Base-by-base conservation (phyloP, 1,140 invertebrate species). In the Macrosteles quadrilineatus region DNA sequence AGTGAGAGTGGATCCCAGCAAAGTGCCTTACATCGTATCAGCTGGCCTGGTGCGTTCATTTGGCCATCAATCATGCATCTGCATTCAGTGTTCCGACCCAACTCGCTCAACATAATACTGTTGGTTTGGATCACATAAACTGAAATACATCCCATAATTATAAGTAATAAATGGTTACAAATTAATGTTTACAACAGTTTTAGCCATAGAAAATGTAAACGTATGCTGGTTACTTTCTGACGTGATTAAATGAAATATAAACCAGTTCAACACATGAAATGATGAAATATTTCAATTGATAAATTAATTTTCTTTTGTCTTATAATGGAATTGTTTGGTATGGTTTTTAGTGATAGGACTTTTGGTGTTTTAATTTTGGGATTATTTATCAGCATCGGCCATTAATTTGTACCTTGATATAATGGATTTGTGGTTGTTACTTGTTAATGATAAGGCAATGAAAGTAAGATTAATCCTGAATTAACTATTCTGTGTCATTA, bases 191-290 rank as follows among this genome's bases (percentile, higher is more conserved):
- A 11, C 14, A 50, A 50, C 6, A 9, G 21, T 50, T 50, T 11
- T 50, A 50, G 47, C n/a, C 47, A 19, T 50, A 50, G 47, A 6
- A 6, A 19, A 50, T 17, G 3, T 17, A 9, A 19, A 50, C 4
- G 47, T 50, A 21, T 50, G 4, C 21, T 50, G 4, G 47, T 50
- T 50, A 50, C 4, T 21, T 50, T 50, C 47, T 21, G 21, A 50
- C 47, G 4, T 50, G 21, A 50, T 21, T 9, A 40, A 9, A 50
- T 21, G n/a, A 50, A 50, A 50, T 50, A 50, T 50, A 50, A 50
- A 50, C 27, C 55, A 59, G 55, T 59, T 59, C 55, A 59, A 59
- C 23, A 29, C 21, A 59, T 59, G 55, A 59, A 59, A 59, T 59
- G 55, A 59, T 59, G 55, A 59, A 59, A 59, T 30, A 50, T 9